Base-by-base conservation (phyloP, 1,140 invertebrate genomes). In the Cydia strobilella region DNA sequence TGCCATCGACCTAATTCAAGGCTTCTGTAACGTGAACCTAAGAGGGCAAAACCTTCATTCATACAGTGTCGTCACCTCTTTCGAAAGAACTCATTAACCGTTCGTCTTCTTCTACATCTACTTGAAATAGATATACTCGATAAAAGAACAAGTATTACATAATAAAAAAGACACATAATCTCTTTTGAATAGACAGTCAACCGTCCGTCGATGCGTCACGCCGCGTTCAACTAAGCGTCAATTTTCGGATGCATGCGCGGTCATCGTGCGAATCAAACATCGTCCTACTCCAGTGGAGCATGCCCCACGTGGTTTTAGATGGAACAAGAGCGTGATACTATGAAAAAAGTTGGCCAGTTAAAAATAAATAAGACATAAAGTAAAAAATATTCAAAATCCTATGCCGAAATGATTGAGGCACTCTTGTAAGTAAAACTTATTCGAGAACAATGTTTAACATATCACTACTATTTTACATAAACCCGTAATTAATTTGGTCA, bases 161-260 rank as follows among this genome's bases (percentile, higher is more conserved):
- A 7, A 54, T 18, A 18, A 18, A 6, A 54, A 54, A 54, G 15
- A 18, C n/a, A 54, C 51, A 18, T 54, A 54, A 54, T 54, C 15
- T 18, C 51, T 54, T 54, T 54, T 15, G 15, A 18, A 18, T 7
- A 54, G 45, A 48, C 45, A 48, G 45, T 48, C n/a, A 54, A 54
- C 54, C 9, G 54, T 59, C 54, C 51, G 51, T 54, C 51, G 51
- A 54, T 59, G 10, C 54, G 54, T 59, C 54, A 59, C 75, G 25
- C 82, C 77, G 75, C 80, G 72, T 63, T 65, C 62, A 74, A 42
- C 35, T 62, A 51, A 80, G 31, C 65, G 65, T 69, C 65, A 69
- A 35, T 69, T 69, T 69, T 69, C 65, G 63, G 63, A 31, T 23
- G 65, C 65, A 69, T 69, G 65, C 35, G 65, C 31, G 42, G 39